These are phyloP conservation scores for Porites lutea DNA, from an alignment of 64 coral and sea anemone genomes.

Conservation along the genomic window DNA sequence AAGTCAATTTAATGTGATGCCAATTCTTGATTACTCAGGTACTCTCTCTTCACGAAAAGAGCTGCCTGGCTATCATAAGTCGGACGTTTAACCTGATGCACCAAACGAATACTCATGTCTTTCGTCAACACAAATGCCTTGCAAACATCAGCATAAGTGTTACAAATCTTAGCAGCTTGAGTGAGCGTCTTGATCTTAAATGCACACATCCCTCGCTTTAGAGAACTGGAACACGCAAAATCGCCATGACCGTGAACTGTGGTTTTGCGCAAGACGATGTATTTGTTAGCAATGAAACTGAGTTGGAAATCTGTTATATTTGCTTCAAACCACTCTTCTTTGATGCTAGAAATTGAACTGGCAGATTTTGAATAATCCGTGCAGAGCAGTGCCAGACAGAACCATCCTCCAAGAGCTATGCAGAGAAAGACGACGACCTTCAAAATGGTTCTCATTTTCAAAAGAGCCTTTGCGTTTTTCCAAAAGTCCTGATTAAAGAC, in stretches of 20 bases:
- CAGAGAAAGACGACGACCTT: conserved; percentile 5
- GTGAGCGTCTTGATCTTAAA: conserved; percentile 47
- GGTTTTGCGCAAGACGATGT: conserved; percentile 42
- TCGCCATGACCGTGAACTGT: conserved; percentile 42
- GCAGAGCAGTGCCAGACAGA: neutral
- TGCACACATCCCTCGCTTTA: conserved; percentile 32
- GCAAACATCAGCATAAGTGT: conserved; percentile 39
- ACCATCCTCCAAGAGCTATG: neutral
- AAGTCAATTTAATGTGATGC: neutral
- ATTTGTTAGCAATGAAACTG: conserved; percentile 3
- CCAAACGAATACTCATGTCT: conserved; percentile 64
- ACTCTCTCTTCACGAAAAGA: conserved; percentile 32
- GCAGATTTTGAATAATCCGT: neutral
- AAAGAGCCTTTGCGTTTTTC: neutral
- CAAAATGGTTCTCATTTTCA: neutral
- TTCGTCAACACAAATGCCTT: conserved; percentile 55
- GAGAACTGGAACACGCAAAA: conserved; percentile 55
- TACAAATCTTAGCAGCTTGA: conserved; percentile 52
- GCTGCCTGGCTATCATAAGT: conserved; percentile 35
- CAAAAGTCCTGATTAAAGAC: neutral
- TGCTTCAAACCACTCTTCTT: conserved; percentile 64
- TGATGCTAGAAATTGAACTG: neutral
- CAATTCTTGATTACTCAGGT: neutral
- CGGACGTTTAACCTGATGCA: conserved; percentile 28
- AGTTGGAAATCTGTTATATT: conserved; percentile 69